These are phyloP conservation scores for Clivina fossor DNA, from an alignment of 2,888 invertebrate species.

Conservation along the genomic window DNA sequence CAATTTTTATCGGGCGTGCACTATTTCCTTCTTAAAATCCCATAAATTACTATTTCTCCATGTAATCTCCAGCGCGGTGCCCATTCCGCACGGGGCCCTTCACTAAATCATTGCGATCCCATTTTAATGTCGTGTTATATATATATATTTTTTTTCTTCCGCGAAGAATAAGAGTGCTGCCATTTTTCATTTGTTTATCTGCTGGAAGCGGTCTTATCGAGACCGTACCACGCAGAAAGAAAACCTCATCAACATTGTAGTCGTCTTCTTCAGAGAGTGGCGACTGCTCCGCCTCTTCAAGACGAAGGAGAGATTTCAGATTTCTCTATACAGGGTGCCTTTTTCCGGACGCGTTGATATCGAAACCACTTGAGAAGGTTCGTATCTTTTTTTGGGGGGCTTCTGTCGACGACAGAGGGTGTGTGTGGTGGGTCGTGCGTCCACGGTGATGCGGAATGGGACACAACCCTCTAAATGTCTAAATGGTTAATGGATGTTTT, in stretches of 20 bases:
- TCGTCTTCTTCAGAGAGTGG: slow-evolving; percentile 1
- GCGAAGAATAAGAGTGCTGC: slow-evolving; percentile 36
- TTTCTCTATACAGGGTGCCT: slow-evolving; percentile 10
- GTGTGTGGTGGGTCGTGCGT: slow-evolving; percentile 3
- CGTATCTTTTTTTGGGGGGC: slow-evolving; percentile 21
- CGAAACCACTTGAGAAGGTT: slow-evolving; percentile 30
- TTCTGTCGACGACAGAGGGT: slow-evolving; percentile 23
- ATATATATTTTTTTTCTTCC: slow-evolving; percentile 33
- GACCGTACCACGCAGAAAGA: slow-evolving; percentile 19
- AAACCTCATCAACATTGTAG: slow-evolving; percentile 32
- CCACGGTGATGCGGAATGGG: slow-evolving; percentile 14
- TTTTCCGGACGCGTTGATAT: slow-evolving; percentile 15
- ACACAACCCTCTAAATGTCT: no score
- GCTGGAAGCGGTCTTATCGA: slow-evolving; percentile 34
- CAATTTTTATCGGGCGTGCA: slow-evolving; percentile 24
- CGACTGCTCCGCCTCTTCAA: not conserved
- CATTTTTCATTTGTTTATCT: slow-evolving; percentile 52
- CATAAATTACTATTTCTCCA: slow-evolving; percentile 31
- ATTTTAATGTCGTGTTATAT: slow-evolving; percentile 35
- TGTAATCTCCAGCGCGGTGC: slow-evolving; percentile 32
- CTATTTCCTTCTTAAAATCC: slow-evolving; percentile 33
- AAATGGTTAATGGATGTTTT: slow-evolving; percentile 33
- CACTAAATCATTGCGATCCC: slow-evolving; percentile 32
- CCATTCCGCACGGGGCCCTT: slow-evolving; percentile 14
- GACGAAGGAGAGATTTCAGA: not conserved